Percentiles rank a stretch among this genome's conserved stretches.
These are phyloP conservation scores for Conopomorpha cramerella DNA, from an alignment of 1,140 invertebrate species.

Conservation along the genomic window DNA sequence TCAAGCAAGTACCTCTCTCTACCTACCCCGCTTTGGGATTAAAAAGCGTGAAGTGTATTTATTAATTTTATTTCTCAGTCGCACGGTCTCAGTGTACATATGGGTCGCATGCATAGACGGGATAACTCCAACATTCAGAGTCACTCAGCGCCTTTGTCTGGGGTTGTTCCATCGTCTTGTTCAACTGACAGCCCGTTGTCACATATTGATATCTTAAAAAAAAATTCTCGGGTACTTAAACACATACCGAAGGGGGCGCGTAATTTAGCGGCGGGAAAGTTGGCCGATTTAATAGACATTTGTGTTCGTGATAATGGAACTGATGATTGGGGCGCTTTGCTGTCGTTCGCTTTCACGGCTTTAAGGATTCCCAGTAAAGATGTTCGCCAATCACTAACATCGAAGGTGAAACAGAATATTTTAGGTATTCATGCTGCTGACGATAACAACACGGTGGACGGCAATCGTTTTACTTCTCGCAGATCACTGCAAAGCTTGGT, in stretches of 20 bases:
- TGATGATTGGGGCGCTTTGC: not conserved
- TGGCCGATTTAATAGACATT: not conserved
- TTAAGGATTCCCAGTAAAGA: not conserved
- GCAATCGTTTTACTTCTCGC: not conserved
- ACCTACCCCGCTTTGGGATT: no score
- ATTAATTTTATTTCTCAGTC: no score
- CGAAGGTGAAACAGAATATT: constrained; percentile 2
- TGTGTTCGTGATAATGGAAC: not conserved
- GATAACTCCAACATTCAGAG: no score
- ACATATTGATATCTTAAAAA: not conserved
- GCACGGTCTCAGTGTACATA: constrained; percentile 1
- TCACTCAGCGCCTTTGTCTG: not conserved
- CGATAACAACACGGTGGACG: no score
- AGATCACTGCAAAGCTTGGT: not conserved
- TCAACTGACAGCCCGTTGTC: no score
- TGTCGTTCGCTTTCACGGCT: constrained; percentile 1
- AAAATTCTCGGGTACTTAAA: not conserved
- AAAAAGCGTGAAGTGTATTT: no score
- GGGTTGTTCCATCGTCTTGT: not conserved
- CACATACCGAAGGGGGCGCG: constrained; percentile 1
- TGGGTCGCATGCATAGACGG: not conserved
- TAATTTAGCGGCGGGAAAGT: not conserved
- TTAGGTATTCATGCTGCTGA: no score
- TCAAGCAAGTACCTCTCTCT: no score
- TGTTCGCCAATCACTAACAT: not conserved